phyloP scores from a whole-genome alignment of 2,888 invertebrate species.

The Rhingia rostrata region DNA sequence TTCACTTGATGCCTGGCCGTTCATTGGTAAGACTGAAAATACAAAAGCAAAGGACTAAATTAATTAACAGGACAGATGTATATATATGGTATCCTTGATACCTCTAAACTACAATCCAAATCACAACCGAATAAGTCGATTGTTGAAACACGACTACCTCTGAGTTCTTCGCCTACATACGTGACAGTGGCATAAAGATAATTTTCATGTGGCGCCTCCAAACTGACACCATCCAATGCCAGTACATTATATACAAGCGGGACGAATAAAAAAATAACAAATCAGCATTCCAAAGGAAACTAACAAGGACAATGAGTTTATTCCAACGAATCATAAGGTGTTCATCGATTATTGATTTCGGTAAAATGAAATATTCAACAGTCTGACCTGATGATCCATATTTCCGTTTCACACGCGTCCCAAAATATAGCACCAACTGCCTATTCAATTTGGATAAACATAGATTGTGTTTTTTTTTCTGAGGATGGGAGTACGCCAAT shows the following conservation, averaged over 20 bases:
- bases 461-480: not conserved
- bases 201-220: slow-evolving; percentile 3
- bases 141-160: slow-evolving; percentile 31
- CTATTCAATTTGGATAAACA: slow-evolving; percentile 20
- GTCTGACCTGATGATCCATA: slow-evolving; percentile 38
- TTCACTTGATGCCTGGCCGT: slow-evolving; percentile 79
- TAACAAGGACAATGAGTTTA: slow-evolving; percentile 56
- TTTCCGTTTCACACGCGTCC: not conserved
- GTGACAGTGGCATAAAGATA: slow-evolving; percentile 19
- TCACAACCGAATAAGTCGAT: slow-evolving; percentile 29
- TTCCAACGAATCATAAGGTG: slow-evolving; percentile 45
- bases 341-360: slow-evolving; percentile 70
- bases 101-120: not conserved
- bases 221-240: slow-evolving; percentile 17
- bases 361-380: slow-evolving; percentile 64
- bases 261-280: slow-evolving; percentile 40
- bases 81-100: not conserved
- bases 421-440: not conserved
- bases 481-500: slow-evolving; percentile 1
- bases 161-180: not conserved
- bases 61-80: not conserved
- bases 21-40: slow-evolving; percentile 82
- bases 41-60: slow-evolving; percentile 21
- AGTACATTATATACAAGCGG: slow-evolving; percentile 7
- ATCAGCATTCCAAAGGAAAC: slow-evolving; percentile 44